Conservation (phyloP, 1,140 invertebrate species). For the Druon quercuslanigerum region DNA sequence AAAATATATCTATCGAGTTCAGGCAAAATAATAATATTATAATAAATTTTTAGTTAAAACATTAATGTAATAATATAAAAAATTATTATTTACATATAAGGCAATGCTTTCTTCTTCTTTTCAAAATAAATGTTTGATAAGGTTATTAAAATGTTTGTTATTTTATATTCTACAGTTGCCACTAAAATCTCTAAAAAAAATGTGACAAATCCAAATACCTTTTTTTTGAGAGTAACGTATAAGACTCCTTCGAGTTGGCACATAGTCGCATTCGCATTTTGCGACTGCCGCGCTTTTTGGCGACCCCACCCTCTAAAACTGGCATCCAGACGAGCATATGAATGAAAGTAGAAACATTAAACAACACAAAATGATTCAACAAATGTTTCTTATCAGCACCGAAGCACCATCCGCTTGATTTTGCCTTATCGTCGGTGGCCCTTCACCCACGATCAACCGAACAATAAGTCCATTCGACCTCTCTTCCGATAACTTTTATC, state of each 20-base stretch:
- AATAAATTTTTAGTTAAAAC: too few species aligned
- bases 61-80: too few species aligned
- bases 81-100: too few species aligned
- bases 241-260: slow-evolving; percentile 68
- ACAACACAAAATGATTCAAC: slow-evolving; percentile 21
- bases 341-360: slow-evolving; percentile 24
- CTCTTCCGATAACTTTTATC: slow-evolving; percentile 29
- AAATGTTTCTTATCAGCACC: slow-evolving; percentile 2
- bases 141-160: too few species aligned
- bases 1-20: too few species aligned
- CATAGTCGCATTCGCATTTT: slow-evolving; percentile 70
- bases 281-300: slow-evolving; percentile 52
- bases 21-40: too few species aligned
- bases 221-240: slow-evolving; percentile 68
- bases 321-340: slow-evolving; percentile 60
- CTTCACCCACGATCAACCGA: slow-evolving; percentile 28
- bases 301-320: slow-evolving; percentile 45
- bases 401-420: slow-evolving; percentile 23
- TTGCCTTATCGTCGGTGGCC: slow-evolving; percentile 2
- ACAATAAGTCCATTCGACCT: slow-evolving; percentile 26
- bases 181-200: too few species aligned
- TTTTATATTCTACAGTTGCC: too few species aligned
- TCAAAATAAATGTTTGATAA: too few species aligned
- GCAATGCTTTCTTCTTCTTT: too few species aligned
- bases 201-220: slow-evolving; percentile 51